These are phyloP conservation scores for Sinelater perroti DNA, from an alignment of 2,888 invertebrate species.

Conservation along the genomic window DNA sequence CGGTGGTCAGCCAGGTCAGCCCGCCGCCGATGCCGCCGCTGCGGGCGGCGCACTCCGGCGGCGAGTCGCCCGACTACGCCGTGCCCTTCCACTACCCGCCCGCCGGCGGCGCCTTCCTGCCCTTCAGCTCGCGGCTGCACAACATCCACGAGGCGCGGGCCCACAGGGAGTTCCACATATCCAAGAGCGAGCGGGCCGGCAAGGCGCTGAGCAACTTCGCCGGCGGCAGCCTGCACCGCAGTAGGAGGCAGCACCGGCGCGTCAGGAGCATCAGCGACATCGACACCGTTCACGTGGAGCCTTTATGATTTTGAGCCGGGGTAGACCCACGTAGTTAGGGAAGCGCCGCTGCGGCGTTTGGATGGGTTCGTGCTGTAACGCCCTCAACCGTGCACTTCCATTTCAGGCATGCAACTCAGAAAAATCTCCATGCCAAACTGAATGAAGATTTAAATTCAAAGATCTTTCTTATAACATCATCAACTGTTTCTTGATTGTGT, in stretches of 20 bases:
- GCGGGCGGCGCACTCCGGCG: conserved; percentile 58
- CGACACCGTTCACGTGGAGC: conserved; percentile 65
- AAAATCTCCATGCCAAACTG: too few species aligned
- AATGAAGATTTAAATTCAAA: too few species aligned
- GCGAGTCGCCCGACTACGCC: conserved; percentile 57
- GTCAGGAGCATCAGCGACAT: conserved; percentile 81
- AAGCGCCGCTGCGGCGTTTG: background rate
- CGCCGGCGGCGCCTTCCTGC: conserved; percentile 8
- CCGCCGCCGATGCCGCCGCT: conserved; percentile 63
- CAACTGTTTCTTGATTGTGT: too few species aligned
- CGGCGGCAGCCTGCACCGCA: conserved; percentile 61
- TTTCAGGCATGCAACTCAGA: too few species aligned
- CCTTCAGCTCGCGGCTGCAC: conserved; percentile 29
- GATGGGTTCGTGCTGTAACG: too few species aligned
- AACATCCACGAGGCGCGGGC: conserved; percentile 32
- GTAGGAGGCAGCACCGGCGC: conserved; percentile 68
- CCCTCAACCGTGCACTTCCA: too few species aligned
- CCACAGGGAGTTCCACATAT: conserved; percentile 31
- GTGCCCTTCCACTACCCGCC: conserved; percentile 50
- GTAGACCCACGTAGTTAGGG: too few species aligned
- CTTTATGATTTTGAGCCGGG: conserved; percentile 44
- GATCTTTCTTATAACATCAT: too few species aligned
- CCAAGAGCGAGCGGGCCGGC: conserved; percentile 22
- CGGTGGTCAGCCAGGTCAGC: conserved; percentile 65
- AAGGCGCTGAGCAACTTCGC: conserved; percentile 54